Evolutionary conservation across 2,113 vertebrate genomes (phyloP).

Genomic region (Panthera uncia): DNA sequence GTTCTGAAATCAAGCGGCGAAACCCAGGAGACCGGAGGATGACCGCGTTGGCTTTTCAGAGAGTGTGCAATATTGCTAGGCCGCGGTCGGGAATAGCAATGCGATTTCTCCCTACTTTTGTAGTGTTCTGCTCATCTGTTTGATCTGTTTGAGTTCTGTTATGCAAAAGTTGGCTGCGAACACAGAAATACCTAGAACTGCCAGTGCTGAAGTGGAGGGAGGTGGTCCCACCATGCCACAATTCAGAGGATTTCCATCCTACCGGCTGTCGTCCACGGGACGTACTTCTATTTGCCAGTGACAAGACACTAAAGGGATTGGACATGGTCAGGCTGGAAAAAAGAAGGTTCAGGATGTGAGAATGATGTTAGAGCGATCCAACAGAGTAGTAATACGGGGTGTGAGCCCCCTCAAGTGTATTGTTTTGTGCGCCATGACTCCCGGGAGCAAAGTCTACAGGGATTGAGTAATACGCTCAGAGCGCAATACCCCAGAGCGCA

Average conservation of each 20-base stretch:
- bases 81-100: neutral
- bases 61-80: neutral
- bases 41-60: neutral
- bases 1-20: neutral
- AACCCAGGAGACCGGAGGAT: neutral
- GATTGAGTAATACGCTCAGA: neutral
- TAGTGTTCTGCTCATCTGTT: neutral
- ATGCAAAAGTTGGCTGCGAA: neutral
- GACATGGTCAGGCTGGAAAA: neutral
- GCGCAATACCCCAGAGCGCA: no score
- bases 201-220: neutral
- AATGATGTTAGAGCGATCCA: accelerated
- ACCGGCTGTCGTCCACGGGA: neutral
- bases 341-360: neutral
- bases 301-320: neutral
- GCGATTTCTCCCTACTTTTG: neutral
- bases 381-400: no score
- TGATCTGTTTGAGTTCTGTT: neutral
- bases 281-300: neutral
- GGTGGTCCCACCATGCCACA: neutral
- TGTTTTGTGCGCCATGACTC: neutral
- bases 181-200: neutral
- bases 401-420: accelerated
- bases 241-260: neutral
- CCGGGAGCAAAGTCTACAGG: neutral